A percentile compares a stretch with the other conserved stretches of the same genome.
These are phyloP conservation scores for Kryptopterus vitreolus DNA, from an alignment of 2,797 vertebrate genomes.

Conservation along the genomic window DNA sequence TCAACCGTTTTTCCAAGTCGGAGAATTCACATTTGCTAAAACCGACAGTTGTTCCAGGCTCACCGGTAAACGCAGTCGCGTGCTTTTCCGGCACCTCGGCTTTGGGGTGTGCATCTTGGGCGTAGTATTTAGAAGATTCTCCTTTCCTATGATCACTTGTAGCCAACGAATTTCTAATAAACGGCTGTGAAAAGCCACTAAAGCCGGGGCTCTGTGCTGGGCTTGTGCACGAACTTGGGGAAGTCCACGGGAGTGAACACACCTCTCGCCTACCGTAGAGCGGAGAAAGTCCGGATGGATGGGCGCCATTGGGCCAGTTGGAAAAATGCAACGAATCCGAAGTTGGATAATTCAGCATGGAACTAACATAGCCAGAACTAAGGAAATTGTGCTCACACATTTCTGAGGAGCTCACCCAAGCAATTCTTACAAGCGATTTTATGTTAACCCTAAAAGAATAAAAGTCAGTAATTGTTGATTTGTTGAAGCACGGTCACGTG, in stretches of 20 bases:
- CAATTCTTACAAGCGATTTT: constrained; percentile 71
- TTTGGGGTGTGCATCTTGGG: constrained; percentile 74
- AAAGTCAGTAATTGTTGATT: constrained; percentile 85
- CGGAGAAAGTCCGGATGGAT: constrained; percentile 83
- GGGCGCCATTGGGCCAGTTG: constrained; percentile 83
- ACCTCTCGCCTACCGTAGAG: constrained; percentile 81
- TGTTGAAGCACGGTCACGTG: constrained; percentile 81
- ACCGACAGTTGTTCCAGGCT: constrained; percentile 71
- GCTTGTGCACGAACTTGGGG: constrained; percentile 83
- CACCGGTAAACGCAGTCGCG: constrained; percentile 72
- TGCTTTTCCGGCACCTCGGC: constrained; percentile 74
- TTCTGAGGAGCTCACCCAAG: constrained; percentile 81
- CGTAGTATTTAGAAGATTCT: constrained; percentile 78
- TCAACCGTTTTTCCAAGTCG: constrained; percentile 73
- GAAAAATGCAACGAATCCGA: constrained; percentile 91
- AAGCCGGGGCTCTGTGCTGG: constrained; percentile 82
- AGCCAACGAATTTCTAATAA: constrained; percentile 73
- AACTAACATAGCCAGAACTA: constrained; percentile 90
- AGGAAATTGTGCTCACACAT: constrained; percentile 96
- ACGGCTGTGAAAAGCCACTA: constrained; percentile 81
- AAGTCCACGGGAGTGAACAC: constrained; percentile 85
- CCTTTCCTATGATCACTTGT: constrained; percentile 76
- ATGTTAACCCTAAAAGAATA: constrained; percentile 88
- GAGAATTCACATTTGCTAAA: constrained; percentile 76
- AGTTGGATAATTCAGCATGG: constrained; percentile 86